These are phyloP conservation scores for Chymomyza caudatula DNA, from an alignment of 2,888 invertebrate species.

Conservation along the genomic window DNA sequence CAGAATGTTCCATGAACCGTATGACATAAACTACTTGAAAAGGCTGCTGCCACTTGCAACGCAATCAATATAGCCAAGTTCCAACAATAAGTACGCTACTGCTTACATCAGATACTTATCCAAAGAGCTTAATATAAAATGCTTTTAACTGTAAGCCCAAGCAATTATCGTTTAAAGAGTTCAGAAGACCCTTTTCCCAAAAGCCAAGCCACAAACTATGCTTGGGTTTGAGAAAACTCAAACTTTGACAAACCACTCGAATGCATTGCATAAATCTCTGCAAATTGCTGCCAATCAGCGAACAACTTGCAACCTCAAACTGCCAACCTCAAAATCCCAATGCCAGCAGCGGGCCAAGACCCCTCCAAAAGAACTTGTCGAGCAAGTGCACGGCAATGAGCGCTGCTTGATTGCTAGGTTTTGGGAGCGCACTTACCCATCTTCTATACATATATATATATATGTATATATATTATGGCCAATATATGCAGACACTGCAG, in stretches of 20 bases:
- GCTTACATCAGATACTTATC: neutral
- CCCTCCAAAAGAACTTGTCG: conserved; percentile 6
- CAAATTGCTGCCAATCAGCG: conserved; percentile 37
- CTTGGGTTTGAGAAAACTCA: neutral
- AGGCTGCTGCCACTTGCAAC: neutral
- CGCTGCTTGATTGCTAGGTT: neutral
- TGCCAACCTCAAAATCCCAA: conserved; percentile 19
- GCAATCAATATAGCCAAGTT: neutral
- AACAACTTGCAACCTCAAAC: too few relatives aligned
- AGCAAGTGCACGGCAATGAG: neutral
- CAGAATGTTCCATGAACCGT: too few relatives aligned
- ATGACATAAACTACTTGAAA: neutral
- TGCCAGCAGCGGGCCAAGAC: conserved; percentile 4
- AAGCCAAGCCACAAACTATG: neutral
- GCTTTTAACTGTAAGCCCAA: neutral
- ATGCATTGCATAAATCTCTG: conserved; percentile 41
- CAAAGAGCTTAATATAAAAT: neutral
- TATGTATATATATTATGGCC: neutral
- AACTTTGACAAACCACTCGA: neutral
- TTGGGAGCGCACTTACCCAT: too few relatives aligned
- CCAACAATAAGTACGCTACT: neutral
- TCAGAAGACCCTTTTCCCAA: too few relatives aligned
- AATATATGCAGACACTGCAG: neutral
- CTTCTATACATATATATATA: too few relatives aligned
- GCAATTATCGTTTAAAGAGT: neutral